Evolutionary conservation across 2,888 invertebrate species (phyloP), one percentile per base, ranked within the genome.

Genomic region (Gastrophysa polygoni): DNA sequence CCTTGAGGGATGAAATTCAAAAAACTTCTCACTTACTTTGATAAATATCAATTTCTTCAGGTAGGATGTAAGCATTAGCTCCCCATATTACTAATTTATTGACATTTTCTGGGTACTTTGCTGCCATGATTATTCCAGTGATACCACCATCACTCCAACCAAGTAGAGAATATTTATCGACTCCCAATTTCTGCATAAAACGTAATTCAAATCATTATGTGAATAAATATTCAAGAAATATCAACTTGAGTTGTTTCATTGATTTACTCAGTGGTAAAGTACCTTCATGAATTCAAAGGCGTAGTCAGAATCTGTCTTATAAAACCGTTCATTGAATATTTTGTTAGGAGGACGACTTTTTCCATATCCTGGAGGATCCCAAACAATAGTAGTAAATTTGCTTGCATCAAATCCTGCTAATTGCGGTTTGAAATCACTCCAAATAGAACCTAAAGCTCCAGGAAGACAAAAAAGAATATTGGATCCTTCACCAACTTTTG

Each of bases 131-230:
- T 67, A 96, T 80, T n/a, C 88, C 89, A 0, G 91, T 87, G 44
- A 89, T 90, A 1, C 93, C 96, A 20, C 96, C 96, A 81, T 94
- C 93, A 81, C 93, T 93, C 93, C 95, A 96, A 1, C 96, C 96
- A 60, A 95, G 75, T 8, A 95, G 73, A 0, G 93, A 93, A 80
- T 88, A 93, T 69, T 87, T 87, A 0, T 85, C 76, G 46, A 89
- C 83, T 1, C 88, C 86, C 7, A 95, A 77, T 47, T 82, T 82
- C 86, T 89, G 11, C 2, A 11, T 11, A 32, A 11, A 32, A 32
- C 2, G 2, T 5, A 24, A 24, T 24, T n/a, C n/a, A n/a, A n/a
- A n/a, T n/a, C n/a, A n/a, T n/a, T n/a, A n/a, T n/a, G n/a, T n/a
- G n/a, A n/a, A n/a, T n/a, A n/a, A n/a, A n/a, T n/a, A n/a, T n/a